phyloP scores from a whole-genome alignment of 2,113 vertebrate species.

The Excalfactoria chinensis region DNA sequence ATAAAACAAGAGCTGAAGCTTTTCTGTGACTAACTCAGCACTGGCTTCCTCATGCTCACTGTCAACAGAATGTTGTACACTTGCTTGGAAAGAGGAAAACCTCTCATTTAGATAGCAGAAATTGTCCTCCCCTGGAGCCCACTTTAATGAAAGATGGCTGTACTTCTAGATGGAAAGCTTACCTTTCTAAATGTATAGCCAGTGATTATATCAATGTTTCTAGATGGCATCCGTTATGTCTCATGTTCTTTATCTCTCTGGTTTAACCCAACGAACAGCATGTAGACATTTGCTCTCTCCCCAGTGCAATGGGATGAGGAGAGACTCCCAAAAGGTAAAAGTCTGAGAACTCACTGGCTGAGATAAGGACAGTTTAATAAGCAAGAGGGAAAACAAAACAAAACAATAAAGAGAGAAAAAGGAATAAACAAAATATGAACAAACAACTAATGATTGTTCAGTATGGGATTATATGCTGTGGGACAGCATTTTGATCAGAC shows the following conservation, averaged over 20 bases:
- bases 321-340: no score
- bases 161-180: background rate
- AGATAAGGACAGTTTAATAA: no score
- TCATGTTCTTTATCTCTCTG: background rate
- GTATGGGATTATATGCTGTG: no score
- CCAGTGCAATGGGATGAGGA: no score
- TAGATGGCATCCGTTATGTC: background rate
- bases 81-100: conserved; percentile 44
- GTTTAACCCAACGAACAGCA: background rate
- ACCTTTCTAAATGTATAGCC: background rate
- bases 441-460: no score
- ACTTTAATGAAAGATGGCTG: background rate
- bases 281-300: background rate
- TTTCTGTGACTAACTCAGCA: conserved; percentile 55
- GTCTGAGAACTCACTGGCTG: no score
- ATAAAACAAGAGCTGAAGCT: background rate
- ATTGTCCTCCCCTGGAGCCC: background rate
- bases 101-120: conserved; percentile 56
- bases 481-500: no score
- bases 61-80: conserved; percentile 50
- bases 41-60: conserved; percentile 26
- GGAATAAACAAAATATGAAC: no score
- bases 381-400: no score
- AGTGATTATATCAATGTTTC: background rate
- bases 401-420: no score